Evolutionary conservation across 2,797 vertebrate species (phyloP).

Genomic region (Notolabrus celidotus): DNA sequence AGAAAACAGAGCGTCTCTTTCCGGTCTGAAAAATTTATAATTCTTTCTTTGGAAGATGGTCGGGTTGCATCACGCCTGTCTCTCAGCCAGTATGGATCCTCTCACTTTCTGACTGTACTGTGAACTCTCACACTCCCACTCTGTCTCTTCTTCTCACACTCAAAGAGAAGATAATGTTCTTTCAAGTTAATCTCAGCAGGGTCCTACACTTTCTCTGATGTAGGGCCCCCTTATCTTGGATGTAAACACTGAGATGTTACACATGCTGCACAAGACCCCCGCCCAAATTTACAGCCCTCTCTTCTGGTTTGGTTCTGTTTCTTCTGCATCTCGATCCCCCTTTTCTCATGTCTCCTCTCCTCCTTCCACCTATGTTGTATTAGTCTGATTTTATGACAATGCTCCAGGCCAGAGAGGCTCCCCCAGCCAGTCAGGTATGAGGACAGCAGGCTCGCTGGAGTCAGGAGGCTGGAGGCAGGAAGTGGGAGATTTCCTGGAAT

Average conservation of each 20-base stretch:
- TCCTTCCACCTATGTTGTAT: slow-evolving; percentile 3
- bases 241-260: slow-evolving; percentile 52
- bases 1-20: slow-evolving; percentile 27
- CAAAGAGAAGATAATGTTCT: slow-evolving; percentile 56
- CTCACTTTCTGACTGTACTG: slow-evolving; percentile 55
- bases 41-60: slow-evolving; percentile 39
- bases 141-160: slow-evolving; percentile 38
- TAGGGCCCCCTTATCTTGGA: slow-evolving; percentile 60
- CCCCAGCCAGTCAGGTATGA: slow-evolving; percentile 77
- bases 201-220: slow-evolving; percentile 49
- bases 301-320: slow-evolving; percentile 4
- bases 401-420: slow-evolving; percentile 48
- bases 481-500: slow-evolving; percentile 90
- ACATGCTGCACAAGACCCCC: slow-evolving; percentile 22
- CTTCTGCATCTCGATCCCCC: slow-evolving; percentile 4
- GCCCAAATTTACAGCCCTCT: not conserved
- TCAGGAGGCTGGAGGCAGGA: slow-evolving; percentile 84
- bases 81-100: slow-evolving; percentile 43
- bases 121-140: slow-evolving; percentile 49
- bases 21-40: slow-evolving; percentile 34
- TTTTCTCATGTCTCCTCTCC: slow-evolving; percentile 6
- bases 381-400: slow-evolving; percentile 37
- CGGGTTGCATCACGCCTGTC: slow-evolving; percentile 53
- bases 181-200: slow-evolving; percentile 62
- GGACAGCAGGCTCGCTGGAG: slow-evolving; percentile 76